These are phyloP conservation scores for Drosophila kuntzei DNA, from an alignment of 2,888 invertebrate species.

Conservation along the genomic window DNA sequence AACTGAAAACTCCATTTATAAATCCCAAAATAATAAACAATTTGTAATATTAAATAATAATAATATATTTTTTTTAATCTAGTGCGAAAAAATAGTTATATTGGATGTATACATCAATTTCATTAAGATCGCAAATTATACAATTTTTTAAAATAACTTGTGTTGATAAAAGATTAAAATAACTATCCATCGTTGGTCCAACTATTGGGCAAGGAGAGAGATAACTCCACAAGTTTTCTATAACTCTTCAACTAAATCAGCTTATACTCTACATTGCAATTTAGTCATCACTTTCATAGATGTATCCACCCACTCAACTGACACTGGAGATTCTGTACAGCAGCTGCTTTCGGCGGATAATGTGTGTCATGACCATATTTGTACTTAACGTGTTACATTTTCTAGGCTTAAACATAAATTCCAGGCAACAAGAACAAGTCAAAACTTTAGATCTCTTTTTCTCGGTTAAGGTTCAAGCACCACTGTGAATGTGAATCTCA, in stretches of 20 bases:
- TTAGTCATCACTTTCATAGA: constrained; percentile 34
- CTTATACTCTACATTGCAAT: not conserved
- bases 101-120: no score
- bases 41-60: no score
- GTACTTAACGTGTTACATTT: constrained; percentile 60
- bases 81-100: no score
- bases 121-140: no score
- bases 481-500: constrained; percentile 10
- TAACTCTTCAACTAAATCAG: not conserved
- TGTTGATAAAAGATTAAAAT: no score
- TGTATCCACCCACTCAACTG: constrained; percentile 26
- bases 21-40: no score
- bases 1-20: no score
- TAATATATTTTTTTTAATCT: no score
- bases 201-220: no score
- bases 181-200: no score
- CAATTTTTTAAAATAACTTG: no score
- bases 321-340: not conserved
- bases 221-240: no score
- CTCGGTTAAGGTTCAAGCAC: constrained; percentile 30
- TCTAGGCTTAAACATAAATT: constrained; percentile 25
- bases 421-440: constrained; percentile 22
- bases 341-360: constrained; percentile 28
- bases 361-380: constrained; percentile 71
- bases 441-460: constrained; percentile 1